These are phyloP conservation scores for Paraescarpia echinospica DNA, from an alignment of 1,140 invertebrate genomes.

Conservation along the genomic window DNA sequence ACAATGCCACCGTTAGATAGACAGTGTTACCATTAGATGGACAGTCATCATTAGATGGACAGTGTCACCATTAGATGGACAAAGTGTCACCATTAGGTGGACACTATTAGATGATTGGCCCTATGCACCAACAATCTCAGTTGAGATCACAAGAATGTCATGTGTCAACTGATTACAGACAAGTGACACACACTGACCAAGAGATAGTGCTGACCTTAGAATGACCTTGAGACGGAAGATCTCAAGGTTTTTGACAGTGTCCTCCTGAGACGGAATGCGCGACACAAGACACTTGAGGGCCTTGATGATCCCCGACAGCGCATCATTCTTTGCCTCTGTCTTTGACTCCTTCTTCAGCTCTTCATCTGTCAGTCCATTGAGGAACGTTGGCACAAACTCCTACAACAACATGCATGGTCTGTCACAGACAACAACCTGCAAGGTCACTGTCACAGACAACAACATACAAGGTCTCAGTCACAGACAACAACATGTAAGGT, in stretches of 20 bases:
- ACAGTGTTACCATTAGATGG: no score
- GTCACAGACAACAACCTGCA: no score
- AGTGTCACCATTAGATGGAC: background rate
- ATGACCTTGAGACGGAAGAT: conserved; percentile 97
- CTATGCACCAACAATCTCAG: no score
- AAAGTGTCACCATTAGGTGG: no score
- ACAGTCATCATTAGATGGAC: no score
- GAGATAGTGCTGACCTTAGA: conserved; percentile 63
- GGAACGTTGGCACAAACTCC: conserved; percentile 73
- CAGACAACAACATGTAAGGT: no score
- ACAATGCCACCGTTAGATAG: no score
- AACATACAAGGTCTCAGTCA: no score
- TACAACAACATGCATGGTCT: background rate
- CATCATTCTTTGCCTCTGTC: conserved; percentile 73
- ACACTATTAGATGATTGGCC: no score
- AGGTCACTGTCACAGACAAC: no score
- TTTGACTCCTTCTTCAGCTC: conserved; percentile 96
- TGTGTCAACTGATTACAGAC: background rate
- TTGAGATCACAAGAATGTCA: no score
- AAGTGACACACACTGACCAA: background rate
- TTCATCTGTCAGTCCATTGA: conserved; percentile 94
- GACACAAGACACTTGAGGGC: conserved; percentile 85
- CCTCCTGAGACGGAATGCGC: conserved; percentile 76
- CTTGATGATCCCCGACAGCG: conserved; percentile 60
- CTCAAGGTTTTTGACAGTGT: conserved; percentile 85